These are phyloP conservation scores for Thunnus thynnus DNA, from an alignment of 2,113 vertebrate genomes.

Conservation along the genomic window DNA sequence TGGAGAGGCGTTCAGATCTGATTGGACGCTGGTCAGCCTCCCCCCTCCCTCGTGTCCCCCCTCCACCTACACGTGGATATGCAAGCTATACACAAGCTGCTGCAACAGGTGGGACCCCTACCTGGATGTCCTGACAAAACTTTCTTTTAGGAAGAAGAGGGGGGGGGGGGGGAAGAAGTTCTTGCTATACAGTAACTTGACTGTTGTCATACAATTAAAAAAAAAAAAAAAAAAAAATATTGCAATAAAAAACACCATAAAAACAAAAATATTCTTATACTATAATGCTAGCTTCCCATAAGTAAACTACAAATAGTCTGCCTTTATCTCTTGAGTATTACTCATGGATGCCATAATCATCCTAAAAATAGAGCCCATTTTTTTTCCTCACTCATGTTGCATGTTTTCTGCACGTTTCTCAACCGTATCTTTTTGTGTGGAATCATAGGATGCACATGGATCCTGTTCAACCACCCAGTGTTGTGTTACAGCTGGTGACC, in stretches of 20 bases:
- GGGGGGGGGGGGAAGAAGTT: no score
- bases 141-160: background rate
- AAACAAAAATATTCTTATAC: no score
- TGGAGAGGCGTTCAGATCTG: slow-evolving; percentile 28
- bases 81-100: background rate
- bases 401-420: background rate
- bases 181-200: background rate
- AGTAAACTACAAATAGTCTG: no score
- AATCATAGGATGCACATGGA: background rate
- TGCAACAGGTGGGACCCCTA: slow-evolving; percentile 61
- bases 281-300: no score
- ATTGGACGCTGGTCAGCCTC: slow-evolving; percentile 64
- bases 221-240: background rate
- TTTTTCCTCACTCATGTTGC: no score
- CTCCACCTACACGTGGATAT: slow-evolving; percentile 70
- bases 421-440: no score
- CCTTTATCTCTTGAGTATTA: no score
- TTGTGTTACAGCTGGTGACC: slow-evolving; percentile 37
- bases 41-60: slow-evolving; percentile 34
- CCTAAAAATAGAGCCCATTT: background rate
- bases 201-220: background rate
- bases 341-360: background rate
- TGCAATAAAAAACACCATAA: background rate
- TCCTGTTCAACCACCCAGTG: slow-evolving; percentile 19
- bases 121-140: slow-evolving; percentile 33